Base-by-base conservation (phyloP, 2,888 invertebrate genomes). In the Callosobruchus maculatus region DNA sequence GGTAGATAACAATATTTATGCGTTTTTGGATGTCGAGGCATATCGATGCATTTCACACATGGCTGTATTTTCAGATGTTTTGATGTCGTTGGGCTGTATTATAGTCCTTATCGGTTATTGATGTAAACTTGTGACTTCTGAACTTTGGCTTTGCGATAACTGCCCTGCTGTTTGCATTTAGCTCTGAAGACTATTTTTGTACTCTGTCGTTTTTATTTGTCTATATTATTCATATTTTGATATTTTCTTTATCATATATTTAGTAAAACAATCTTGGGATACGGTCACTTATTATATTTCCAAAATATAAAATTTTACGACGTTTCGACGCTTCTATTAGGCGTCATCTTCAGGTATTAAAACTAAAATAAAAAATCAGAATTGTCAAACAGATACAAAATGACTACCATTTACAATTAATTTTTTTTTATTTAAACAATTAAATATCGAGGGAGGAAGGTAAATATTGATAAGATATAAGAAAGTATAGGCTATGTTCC, bases 71-170 rank as follows among this genome's bases (percentile, higher is more conserved):
- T 49, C 9, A 49, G 13, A 49, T 49, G 49, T 49, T 30, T 5
- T 5, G 49, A 7, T 49, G 13, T 49, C 49, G 49, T 13, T 49
- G 49, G 18, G 49, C 49, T 49, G 49, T 49, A 49, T 49, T 49
- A 49, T 49, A 49, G 9, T 66, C 69, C 73, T 78, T 78, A 77
- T 77, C 77, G 75, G 76, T 78, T 76, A 77, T 77, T 75, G 78
- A 78, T 49, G 49, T 49, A 49, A 80, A 80, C 81, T 82, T 82
- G 77, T 83, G 83, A 83, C 83, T 81, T 79, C 79, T 83, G 83
- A 83, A 84, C 83, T 84, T 82, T 83, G 81, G 72, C 73, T 68
- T 72, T 72, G 74, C 73, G 80, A 79, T 67, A 76, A 72, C 5
- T 49, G 49, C 49, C 13, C 18, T 18, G 18, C 49, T 49, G 49